Evolutionary conservation across 1,140 invertebrate species (phyloP), one percentile per base, ranked within the genome.

Genomic region (Periplaneta americana): DNA sequence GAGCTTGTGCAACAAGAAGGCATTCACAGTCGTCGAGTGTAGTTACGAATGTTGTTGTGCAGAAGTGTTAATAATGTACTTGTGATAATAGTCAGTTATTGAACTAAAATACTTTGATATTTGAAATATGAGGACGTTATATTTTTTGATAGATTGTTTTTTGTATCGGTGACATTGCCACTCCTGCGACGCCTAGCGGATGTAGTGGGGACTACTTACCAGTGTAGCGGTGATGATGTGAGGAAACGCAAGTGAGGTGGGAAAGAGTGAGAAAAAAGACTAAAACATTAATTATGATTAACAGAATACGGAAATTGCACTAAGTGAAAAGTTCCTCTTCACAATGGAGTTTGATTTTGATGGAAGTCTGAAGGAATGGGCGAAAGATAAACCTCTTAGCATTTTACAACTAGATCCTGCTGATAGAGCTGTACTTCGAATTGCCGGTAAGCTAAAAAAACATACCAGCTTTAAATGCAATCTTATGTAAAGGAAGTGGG

Each of bases 391-490:
- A 89, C 97, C 98, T 83, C 92, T 99, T 85, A 96, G 96, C 88
- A 97, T 99, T 87, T 91, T 99, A 75, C 97, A 98, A 89, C 91
- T 99, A 86, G 96, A 98, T 92, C 94, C 95, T 85, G 96, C 96
- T 84, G 96, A 98, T 91, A 91, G 97, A 87, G 97, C 97, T 83
- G 97, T 99, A 34, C 92, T 99, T 48, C 92, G 96, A 86, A 98
- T 99, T 90, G 97, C 98, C 91, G 97, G 98, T 99, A 89, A 91
- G 76, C n/a, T 39, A 66, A 66, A n/a, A n/a, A 48, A 66, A n/a
- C n/a, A n/a, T 66, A 28, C 13, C 39, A 48, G 13, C 10, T n/a
- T 57, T 57, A 57, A 57, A 10, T n/a, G n/a, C n/a, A n/a, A n/a
- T n/a, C n/a, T 2, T 57, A 10, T n/a, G 22, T 28, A 28, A 28